Base-by-base conservation (phyloP, 2,797 vertebrate species). In the Sitta carolinensis region DNA sequence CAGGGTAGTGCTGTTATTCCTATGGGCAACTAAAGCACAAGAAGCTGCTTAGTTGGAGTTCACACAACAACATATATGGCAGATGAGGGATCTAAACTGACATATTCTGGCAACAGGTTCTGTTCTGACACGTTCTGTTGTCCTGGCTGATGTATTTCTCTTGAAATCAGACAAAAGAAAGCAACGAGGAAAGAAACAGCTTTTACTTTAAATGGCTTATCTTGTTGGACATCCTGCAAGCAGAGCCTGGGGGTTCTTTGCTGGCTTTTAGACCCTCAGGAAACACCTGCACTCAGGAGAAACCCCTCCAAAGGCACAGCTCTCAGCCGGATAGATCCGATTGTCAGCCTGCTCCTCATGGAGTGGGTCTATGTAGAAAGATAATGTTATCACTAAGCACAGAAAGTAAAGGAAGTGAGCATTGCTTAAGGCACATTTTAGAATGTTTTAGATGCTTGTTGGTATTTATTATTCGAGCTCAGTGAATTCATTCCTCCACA, bases 371-470 rank as follows among this genome's bases (percentile, higher is more conserved):
- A 18, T 58, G 47, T 27, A 43, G 84, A 90, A 90, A 89, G 84
- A 47, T 68, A 16, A 8, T 19, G n/a, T 81, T 93, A 69, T 81
- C 64, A 18, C 81, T 72, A 34, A 91, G 75, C 81, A 80, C 54
- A 83, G 47, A 77, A 86, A 69, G 23, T 2, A 22, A 78, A 88
- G 48, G n/a, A 88, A 36, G 8, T 36, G 10, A 75, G 25, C 77
- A 48, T 85, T 81, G 86, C 96, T 96, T 69, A n/a, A 76, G 91
- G 96, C 87, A 2, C 76, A 50, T 86, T 97, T 93, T 58, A 75
- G 91, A 95, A 96, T 97, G 67, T 90, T 97, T 97, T 79, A 89
- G 80, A 92, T 97, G 84, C 69, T 94, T 96, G n/a, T 84, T 52
- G 16, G 26, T 84, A 66, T 91, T 94, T 88, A 63, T 81, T 76